These are phyloP conservation scores for Eumacrocentrus americanus DNA, from an alignment of 2,888 invertebrate species.

Conservation along the genomic window DNA sequence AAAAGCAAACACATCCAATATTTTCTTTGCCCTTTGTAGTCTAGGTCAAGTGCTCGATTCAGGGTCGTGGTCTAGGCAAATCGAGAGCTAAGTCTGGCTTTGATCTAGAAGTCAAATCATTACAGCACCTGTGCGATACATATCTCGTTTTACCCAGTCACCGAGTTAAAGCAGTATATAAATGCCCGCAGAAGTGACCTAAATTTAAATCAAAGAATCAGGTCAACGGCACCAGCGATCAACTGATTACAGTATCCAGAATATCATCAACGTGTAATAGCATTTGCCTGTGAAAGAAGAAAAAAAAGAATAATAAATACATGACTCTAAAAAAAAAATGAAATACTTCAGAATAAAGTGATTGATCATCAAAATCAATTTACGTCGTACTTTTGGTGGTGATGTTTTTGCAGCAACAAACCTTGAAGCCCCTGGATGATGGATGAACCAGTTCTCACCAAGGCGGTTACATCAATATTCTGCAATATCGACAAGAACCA, in stretches of 20 bases:
- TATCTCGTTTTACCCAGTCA: no score
- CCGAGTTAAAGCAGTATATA: no score
- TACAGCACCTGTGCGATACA: no score
- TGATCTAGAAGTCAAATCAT: no score
- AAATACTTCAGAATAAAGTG: neutral
- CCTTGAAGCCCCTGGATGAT: neutral
- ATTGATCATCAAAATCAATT: slow-evolving; percentile 2
- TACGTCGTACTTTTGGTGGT: neutral
- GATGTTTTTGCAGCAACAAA: neutral
- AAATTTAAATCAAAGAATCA: no score
- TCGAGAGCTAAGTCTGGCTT: no score
- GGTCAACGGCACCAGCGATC: no score
- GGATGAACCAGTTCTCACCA: neutral
- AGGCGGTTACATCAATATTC: slow-evolving; percentile 2
- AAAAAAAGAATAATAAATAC: neutral
- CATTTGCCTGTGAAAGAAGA: neutral
- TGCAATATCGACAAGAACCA: neutral
- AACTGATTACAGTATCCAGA: no score
- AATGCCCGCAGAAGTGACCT: no score
- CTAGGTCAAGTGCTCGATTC: no score
- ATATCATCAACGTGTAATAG: no score
- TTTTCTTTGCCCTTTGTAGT: neutral
- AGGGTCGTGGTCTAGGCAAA: neutral
- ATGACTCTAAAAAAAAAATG: no score
- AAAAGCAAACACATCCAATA: neutral